Evolutionary conservation across 2,888 invertebrate genomes (phyloP), one percentile per base, ranked within the genome.

Genomic region (Electrophaes corylata): DNA sequence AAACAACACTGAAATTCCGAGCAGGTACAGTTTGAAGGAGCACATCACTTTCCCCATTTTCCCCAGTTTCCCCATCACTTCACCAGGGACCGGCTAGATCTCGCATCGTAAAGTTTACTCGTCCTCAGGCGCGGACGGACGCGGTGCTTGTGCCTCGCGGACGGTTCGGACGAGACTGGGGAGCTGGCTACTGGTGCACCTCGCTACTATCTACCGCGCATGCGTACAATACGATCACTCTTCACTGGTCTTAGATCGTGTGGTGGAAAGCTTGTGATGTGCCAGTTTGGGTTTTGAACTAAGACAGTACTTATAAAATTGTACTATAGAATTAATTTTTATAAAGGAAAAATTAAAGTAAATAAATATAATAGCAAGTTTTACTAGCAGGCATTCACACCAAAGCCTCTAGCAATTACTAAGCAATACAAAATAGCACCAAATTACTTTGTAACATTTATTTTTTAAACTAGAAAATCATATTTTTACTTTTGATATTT

Each of bases 1-100:
- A 67, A 87, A 84, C 72, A 89, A 79, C 86, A 89, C 88, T 84
- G 88, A 80, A 84, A 89, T 77, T 88, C 87, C 88, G 72, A 86
- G 76, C 76, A 87, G 73, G 68, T 85, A 66, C 66, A 83, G 76
- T 66, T 72, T 69, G 10, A 67, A 70, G 57, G 68, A 70, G 73
- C 86, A 87, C 79, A 84, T 81, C 86, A 88, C 88, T 75, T 69
- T 37, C 23, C 66, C 73, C 72, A 69, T 81, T 79, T 76, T 62
- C 69, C 40, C 40, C 19, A 29, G 11, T 16, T 20, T 41, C 52
- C 53, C 55, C 31, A 47, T 39, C 55, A 57, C 44, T 39, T 3
- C 61, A 63, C 64, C 47, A 49, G 49, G 52, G 14, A 45, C 35
- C 45, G 16, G 40, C 52, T 43, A 64, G 33, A 44, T 40, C 41